Base-by-base conservation (phyloP, 2,797 vertebrate genomes). In the Hippocampus kuda region DNA sequence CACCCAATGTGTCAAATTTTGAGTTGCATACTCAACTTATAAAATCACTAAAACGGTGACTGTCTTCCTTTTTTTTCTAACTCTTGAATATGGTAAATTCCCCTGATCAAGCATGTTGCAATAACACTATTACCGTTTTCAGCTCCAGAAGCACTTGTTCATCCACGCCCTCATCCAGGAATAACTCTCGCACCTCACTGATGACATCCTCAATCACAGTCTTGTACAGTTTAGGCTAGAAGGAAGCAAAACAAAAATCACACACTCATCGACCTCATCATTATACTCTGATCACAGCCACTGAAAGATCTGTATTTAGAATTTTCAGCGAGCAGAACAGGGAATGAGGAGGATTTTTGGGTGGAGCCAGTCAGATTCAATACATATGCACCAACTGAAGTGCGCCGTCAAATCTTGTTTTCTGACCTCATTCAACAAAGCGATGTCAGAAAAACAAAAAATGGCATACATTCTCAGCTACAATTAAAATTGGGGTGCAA, bases 201-300 rank as follows among this genome's bases (percentile, higher is more conserved):
- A 99, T 99, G 79, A 99, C 97, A 84, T 99, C 97, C 85, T 99
- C 97, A 70, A 99, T 99, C 83, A 99, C 97, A 83, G 92, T 92
- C 83, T 91, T 94, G 70, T 99, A 99, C 57, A 99, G 86, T 88
- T 95, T 99, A 93, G 96, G 96, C 97, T 99, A 74, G 0, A 70
- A 41, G 41, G 30, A 26, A 34, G 26, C 30, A 54, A 67, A 54
- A 67, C 4, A 56, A 34, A 67, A 30, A 51, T 15, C 13, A 5
- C 16, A 67, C 24, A 34, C 5, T 10, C 12, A 48, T 30, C 15
- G 8, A 61, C 13, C 7, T 20, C 8, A 20, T 8, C 30, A 38
- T 38, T 38, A n/a, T 24, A 60, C 16, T 34, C 16, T 20, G 3
- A 30, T 16, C 1, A 18, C 7, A 60, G 59, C 27, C 5, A 60